These are phyloP conservation scores for Muscidifurax raptorellus DNA, from an alignment of 1,140 invertebrate species.

Conservation along the genomic window DNA sequence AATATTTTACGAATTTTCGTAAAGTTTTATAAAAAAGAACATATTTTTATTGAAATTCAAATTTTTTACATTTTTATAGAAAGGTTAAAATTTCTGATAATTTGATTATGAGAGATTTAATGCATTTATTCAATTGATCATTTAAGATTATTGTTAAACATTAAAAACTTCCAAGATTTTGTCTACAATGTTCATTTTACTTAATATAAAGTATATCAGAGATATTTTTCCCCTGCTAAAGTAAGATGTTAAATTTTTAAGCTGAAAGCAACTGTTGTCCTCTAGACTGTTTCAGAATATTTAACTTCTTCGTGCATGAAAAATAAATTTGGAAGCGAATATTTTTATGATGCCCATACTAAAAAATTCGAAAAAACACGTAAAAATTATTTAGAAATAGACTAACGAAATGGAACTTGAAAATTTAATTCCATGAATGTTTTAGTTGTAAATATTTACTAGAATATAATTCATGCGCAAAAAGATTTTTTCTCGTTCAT, in stretches of 20 bases:
- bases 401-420: no score
- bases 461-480: not conserved
- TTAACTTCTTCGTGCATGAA: not conserved
- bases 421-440: no score
- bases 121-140: no score
- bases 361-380: not conserved
- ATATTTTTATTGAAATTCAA: no score
- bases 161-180: not conserved
- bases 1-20: not conserved
- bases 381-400: not conserved
- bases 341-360: not conserved
- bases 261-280: not conserved
- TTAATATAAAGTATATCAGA: not conserved
- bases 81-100: not conserved
- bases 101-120: not conserved
- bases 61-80: not conserved
- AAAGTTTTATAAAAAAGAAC: no score
- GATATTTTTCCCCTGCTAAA: constrained; percentile 9
- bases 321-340: not conserved
- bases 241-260: constrained; percentile 22
- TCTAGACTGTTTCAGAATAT: constrained; percentile 11
- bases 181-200: not conserved
- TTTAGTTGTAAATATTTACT: not conserved
- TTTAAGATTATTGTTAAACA: no score
- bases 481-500: not conserved